Base-by-base conservation (phyloP, 2,888 invertebrate species). In the Microctonus aethiopoides region DNA sequence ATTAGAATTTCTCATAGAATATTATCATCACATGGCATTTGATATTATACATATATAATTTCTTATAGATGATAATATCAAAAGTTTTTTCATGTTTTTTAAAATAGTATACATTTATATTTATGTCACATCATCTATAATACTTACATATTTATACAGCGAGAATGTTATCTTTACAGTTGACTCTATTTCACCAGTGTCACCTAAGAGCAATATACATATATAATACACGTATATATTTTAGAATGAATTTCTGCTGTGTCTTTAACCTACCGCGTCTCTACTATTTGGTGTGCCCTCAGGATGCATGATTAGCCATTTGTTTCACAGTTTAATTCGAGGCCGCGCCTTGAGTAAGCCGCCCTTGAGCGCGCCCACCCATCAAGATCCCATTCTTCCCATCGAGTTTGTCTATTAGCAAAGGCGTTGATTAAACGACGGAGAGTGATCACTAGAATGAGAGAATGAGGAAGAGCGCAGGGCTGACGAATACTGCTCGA, bases 401-500 rank as follows among this genome's bases (percentile, higher is more conserved):
- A 79, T 81, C 78, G 81, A 83, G 84, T 83, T 84, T 83, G 84
- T 84, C 83, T 84, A 84, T 83, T 84, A 84, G 80, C 80, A 76
- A 78, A 81, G 81, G 84, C 84, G 84, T 84, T 84, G 83, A 84
- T 84, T 84, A 84, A 84, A 84, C 81, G 80, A 79, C 59, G 76
- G 73, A 60, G 68, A 60, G 70, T 62, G 72, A 68, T 68, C 72
- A 72, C 54, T 66, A 66, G 63, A 56, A 16, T 6, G 56, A 70
- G 64, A 64, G 66, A 52, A 65, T 32, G 64, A 63, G 66, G 66
- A 54, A 60, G 68, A 66, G 56, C 29, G 32, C 16, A 63, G 36
- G 64, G 64, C 56, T 54, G 71, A 74, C 59, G 68, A 67, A 68
- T 62, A 41, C 36, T 54, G 75, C 71, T 51, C 60, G 51, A 65